phyloP scores from a whole-genome alignment of 2,113 vertebrate genomes.

The Mesocricetus auratus region DNA sequence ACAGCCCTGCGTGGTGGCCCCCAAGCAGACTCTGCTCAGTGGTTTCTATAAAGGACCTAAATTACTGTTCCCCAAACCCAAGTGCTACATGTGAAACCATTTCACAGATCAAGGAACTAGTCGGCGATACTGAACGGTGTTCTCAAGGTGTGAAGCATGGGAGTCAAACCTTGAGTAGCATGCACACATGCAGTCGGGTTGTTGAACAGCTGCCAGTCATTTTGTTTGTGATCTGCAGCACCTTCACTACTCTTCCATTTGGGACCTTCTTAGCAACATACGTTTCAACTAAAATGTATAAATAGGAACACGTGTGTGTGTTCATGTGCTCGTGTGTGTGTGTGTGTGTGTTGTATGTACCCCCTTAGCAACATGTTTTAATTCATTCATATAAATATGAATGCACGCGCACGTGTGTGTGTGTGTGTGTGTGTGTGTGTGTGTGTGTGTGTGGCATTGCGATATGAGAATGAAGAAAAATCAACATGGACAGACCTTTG shows the following conservation, averaged over 20 bases:
- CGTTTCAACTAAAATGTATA: background rate
- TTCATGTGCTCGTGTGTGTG: background rate
- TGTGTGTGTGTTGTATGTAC: background rate
- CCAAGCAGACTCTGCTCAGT: rapidly evolving
- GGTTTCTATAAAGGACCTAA: background rate
- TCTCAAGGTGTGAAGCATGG: background rate
- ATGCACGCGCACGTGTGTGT: background rate
- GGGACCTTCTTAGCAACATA: background rate
- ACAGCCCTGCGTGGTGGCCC: rapidly evolving
- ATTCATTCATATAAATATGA: too few species aligned
- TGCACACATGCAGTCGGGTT: background rate
- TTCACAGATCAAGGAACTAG: background rate
- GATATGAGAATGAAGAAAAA: background rate
- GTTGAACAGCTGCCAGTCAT: background rate
- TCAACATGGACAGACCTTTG: rapidly evolving
- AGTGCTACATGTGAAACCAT: background rate
- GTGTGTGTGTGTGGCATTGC: background rate
- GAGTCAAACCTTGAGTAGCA: background rate
- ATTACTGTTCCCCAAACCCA: background rate
- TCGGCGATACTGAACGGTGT: background rate
- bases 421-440: background rate
- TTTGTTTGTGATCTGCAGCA: background rate
- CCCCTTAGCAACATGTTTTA: too few species aligned
- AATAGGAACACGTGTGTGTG: background rate
- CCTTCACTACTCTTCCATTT: background rate